Percentiles rank a stretch among this genome's conserved stretches.
Evolutionary conservation across 1,140 invertebrate species (phyloP).

Genomic region (Brachionus manjavacas): DNA sequence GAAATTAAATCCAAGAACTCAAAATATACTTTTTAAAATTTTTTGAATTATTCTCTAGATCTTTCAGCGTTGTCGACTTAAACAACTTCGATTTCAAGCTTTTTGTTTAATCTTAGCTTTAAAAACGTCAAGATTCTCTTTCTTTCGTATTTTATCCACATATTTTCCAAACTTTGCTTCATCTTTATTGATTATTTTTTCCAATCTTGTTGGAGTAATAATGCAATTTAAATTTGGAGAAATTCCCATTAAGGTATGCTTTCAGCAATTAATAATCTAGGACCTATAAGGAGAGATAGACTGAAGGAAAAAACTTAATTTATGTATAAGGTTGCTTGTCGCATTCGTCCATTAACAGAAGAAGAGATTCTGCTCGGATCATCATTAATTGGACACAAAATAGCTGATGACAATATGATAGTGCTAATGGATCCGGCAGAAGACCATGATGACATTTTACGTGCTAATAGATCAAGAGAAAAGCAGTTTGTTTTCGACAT

Average conservation of each 20-base stretch:
- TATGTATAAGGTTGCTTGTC: conserved; percentile 59
- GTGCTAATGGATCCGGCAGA: conserved; percentile 65
- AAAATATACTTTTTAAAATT: background rate
- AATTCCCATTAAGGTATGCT: no score
- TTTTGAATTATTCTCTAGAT: background rate
- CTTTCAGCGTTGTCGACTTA: background rate
- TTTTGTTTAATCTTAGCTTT: no score
- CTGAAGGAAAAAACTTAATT: background rate
- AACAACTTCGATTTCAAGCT: background rate
- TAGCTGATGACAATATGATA: conserved; percentile 62
- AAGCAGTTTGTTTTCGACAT: conserved; percentile 80
- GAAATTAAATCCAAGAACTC: background rate
- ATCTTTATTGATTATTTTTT: no score
- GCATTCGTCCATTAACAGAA: conserved; percentile 60
- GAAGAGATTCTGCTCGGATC: conserved; percentile 58
- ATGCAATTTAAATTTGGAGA: no score
- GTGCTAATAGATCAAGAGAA: conserved; percentile 65
- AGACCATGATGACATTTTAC: conserved; percentile 64
- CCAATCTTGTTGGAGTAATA: no score
- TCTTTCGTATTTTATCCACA: no score
- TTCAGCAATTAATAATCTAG: no score
- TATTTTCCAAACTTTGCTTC: no score
- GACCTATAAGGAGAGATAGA: no score
- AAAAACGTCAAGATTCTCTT: no score
- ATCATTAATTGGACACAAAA: conserved; percentile 58